Base-by-base conservation (phyloP, 35 echinoderm and acorn worm genomes). In the Ophioderma brevispina region DNA sequence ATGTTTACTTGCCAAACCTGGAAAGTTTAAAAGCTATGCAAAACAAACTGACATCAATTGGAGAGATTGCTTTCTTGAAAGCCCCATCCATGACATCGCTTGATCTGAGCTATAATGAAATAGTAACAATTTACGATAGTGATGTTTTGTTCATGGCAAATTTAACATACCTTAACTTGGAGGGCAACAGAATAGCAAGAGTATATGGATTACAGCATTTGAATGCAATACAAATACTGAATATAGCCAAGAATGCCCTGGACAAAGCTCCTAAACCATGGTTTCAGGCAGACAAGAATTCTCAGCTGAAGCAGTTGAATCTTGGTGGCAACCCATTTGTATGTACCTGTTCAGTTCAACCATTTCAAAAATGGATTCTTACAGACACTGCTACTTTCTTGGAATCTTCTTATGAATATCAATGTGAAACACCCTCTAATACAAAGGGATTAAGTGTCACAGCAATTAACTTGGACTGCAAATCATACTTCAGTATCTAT, bases 271-370 rank as follows among this genome's bases (percentile, higher is more conserved):
- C 41, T 8, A 46, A 46, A 17, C 17, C 17, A 17, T 46, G 41
- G 41, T 46, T 46, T 46, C 41, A 46, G 4, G 5, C 4, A 17
- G 41, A 46, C 17, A n/a, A n/a, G n/a, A n/a, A n/a, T n/a, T 46
- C 41, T 17, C 4, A 46, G 41, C 41, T 46, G 17, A 46, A 4
- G 17, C 41, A 46, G 23, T 25, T 70, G 28, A 70, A 70, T 70
- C 59, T 70, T 25, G 59, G 59, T 70, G 59, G 59, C n/a, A 70
- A 70, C 59, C 59, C 59, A 70, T 70, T 70, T 70, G 59, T 2
- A 18, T 70, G 59, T 30, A 70, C 59, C 59, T 70, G 59, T 25
- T 18, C 15, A 70, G 28, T 70, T 4, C 17, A 70, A 70, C 59
- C 59, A 70, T 70, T 70, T 30, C 59, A 30, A 30, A 70, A 70